Conservation (phyloP, 2,888 invertebrate species). For the Busseola fusca region DNA sequence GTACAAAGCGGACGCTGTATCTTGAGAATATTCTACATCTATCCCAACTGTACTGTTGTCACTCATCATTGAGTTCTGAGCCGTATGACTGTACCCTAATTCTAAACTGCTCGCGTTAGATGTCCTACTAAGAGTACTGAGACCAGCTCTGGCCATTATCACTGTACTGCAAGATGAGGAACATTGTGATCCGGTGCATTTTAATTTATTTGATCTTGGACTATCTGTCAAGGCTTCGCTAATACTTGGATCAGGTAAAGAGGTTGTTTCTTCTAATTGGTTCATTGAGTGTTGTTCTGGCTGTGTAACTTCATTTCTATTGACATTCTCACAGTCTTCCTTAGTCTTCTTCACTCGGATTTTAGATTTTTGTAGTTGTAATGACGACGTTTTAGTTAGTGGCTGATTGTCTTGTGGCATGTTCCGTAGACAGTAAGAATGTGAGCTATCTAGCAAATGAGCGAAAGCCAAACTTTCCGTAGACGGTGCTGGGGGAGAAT, state of each 20-base stretch:
- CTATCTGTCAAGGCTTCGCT: conserved; percentile 88
- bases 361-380: conserved; percentile 80
- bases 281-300: conserved; percentile 70
- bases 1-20: conserved; percentile 89
- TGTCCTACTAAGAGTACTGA: conserved; percentile 89
- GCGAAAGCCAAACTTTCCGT: conserved; percentile 95
- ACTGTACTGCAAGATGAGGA: conserved; percentile 96
- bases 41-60: conserved; percentile 92
- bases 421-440: conserved; percentile 81
- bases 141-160: conserved; percentile 90
- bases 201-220: conserved; percentile 88
- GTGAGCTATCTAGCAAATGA: conserved; percentile 91
- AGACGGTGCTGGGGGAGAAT: conserved; percentile 94
- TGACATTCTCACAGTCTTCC: conserved; percentile 73
- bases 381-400: conserved; percentile 78
- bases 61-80: conserved; percentile 94
- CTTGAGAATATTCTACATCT: conserved; percentile 90
- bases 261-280: conserved; percentile 77
- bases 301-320: conserved; percentile 69
- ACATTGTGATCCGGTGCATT: conserved; percentile 94
- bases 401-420: conserved; percentile 76
- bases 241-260: conserved; percentile 81
- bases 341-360: conserved; percentile 74
- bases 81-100: conserved; percentile 95
- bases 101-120: conserved; percentile 95